Percentiles rank a stretch among this genome's conserved stretches.
Conservation (phyloP, 1,140 invertebrate genomes). For the Calliopsis andreniformis region DNA sequence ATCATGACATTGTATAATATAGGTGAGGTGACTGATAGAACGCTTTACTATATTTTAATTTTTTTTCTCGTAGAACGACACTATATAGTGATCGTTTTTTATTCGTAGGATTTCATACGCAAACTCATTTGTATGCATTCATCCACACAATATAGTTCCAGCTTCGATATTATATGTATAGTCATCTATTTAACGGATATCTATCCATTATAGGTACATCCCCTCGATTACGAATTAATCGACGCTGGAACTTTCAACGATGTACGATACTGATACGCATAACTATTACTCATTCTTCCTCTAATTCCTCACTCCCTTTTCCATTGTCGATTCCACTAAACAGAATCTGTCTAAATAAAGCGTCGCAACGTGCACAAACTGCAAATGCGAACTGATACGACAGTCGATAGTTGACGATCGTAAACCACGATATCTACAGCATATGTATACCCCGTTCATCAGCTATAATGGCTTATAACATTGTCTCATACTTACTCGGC, state of each 20-base stretch:
- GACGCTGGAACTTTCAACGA: slow-evolving; percentile 16
- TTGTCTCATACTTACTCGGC: slow-evolving; percentile 71
- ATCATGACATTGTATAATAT: slow-evolving; percentile 80
- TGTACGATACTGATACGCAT: neutral
- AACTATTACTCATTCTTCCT: neutral
- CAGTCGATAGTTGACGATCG: slow-evolving; percentile 43
- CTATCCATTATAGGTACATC: too few species aligned
- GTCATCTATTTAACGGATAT: neutral
- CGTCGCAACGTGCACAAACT: slow-evolving; percentile 42
- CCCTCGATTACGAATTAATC: slow-evolving; percentile 37
- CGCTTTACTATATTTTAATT: slow-evolving; percentile 67
- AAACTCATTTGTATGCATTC: slow-evolving; percentile 3
- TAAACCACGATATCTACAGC: slow-evolving; percentile 50
- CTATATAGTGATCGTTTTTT: slow-evolving; percentile 11
- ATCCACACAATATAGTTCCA: slow-evolving; percentile 19
- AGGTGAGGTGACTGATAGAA: slow-evolving; percentile 78
- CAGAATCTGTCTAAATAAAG: slow-evolving; percentile 23
- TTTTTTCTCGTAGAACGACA: slow-evolving; percentile 63
- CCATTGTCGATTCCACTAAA: slow-evolving; percentile 28
- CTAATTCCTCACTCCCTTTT: neutral
- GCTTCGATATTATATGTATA: neutral
- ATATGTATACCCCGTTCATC: slow-evolving; percentile 48
- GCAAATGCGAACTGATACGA: slow-evolving; percentile 54
- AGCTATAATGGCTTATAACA: slow-evolving; percentile 71
- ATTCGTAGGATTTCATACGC: slow-evolving; percentile 31